Conservation (phyloP, 2,113 vertebrate genomes). For the Anas platyrhynchos region DNA sequence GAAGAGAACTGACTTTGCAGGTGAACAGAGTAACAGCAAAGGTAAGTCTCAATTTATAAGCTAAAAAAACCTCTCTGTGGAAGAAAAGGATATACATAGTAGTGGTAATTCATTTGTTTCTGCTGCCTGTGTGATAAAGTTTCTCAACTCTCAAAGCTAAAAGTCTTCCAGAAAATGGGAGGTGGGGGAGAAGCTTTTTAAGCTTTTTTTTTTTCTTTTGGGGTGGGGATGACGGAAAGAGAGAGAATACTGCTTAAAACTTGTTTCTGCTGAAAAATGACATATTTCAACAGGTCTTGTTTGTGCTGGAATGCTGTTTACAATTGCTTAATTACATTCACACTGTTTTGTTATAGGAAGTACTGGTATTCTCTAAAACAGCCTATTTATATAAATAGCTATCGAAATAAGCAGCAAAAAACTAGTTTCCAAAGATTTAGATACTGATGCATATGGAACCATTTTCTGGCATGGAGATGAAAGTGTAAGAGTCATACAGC, state of each 20-base stretch:
- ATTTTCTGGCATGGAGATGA: neutral
- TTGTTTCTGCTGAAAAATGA: neutral
- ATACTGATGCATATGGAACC: neutral
- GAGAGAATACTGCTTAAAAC: neutral
- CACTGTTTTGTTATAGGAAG: neutral
- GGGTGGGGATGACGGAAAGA: too few species aligned
- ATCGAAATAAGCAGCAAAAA: neutral
- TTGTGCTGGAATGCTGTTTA: neutral
- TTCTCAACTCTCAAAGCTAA: neutral
- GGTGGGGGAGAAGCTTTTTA: too few species aligned
- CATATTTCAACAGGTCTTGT: neutral
- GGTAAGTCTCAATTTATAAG: neutral
- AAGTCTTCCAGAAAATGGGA: neutral
- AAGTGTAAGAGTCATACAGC: neutral
- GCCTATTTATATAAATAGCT: neutral
- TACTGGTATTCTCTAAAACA: neutral
- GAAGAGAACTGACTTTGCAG: neutral
- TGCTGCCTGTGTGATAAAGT: neutral
- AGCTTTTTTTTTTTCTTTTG: too few species aligned
- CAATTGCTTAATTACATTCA: neutral
- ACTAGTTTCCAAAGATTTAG: neutral
- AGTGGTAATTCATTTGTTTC: neutral
- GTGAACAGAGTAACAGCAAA: neutral
- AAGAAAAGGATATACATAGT: accelerated
- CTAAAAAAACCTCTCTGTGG: neutral